These are phyloP conservation scores for Phrynocephalus guinanensis DNA, from an alignment of 2,797 vertebrate genomes.

Conservation along the genomic window DNA sequence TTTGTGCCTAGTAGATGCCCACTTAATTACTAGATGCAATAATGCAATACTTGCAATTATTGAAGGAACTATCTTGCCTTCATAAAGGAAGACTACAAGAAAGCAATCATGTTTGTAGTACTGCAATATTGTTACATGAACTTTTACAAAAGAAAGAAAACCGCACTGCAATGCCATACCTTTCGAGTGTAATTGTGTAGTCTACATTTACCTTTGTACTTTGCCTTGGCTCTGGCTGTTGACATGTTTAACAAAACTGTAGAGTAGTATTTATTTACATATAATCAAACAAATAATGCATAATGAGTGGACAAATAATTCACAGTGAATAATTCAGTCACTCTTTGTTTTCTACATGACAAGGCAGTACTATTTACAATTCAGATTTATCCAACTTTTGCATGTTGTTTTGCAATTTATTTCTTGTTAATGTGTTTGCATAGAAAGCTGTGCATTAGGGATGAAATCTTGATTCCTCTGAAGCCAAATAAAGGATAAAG, in stretches of 20 bases:
- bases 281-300: slow-evolving; percentile 63
- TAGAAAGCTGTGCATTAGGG: slow-evolving; percentile 18
- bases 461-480: slow-evolving; percentile 36
- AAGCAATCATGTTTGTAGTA: background rate
- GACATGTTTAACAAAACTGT: slow-evolving; percentile 40
- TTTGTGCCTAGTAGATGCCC: background rate
- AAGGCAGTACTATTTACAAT: slow-evolving; percentile 50
- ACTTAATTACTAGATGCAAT: background rate
- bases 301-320: slow-evolving; percentile 72
- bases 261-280: slow-evolving; percentile 44
- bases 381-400: slow-evolving; percentile 40
- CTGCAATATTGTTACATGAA: background rate
- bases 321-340: slow-evolving; percentile 69
- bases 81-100: background rate
- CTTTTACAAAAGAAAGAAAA: background rate
- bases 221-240: slow-evolving; percentile 43
- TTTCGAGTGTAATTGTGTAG: slow-evolving; percentile 22
- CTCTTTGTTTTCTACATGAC: slow-evolving; percentile 28
- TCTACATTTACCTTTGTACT: slow-evolving; percentile 46
- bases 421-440: slow-evolving; percentile 35
- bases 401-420: slow-evolving; percentile 36
- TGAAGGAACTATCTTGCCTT: background rate
- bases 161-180: background rate
- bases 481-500: slow-evolving; percentile 18
- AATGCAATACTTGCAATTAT: background rate